Evolutionary conservation across 2,797 vertebrate genomes (phyloP).

Genomic region (Ficedula albicollis): DNA sequence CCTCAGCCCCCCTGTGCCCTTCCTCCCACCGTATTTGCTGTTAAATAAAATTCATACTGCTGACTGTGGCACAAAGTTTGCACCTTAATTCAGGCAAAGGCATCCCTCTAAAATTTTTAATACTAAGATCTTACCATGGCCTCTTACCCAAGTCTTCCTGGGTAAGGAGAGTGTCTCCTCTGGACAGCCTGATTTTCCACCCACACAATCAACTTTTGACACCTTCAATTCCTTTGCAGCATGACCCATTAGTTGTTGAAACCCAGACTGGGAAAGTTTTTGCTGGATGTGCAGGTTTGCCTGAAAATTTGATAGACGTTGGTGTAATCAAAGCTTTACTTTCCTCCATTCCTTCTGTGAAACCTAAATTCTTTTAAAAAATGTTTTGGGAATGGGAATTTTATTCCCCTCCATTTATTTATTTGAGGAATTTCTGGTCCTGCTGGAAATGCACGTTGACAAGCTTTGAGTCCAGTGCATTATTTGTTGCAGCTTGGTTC

Average conservation of each 20-base stretch:
- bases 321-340: neutral
- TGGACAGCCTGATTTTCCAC: neutral
- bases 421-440: neutral
- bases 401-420: accelerated
- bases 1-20: no score
- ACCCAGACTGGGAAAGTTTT: neutral
- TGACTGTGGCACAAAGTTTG: neutral
- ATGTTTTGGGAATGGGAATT: neutral
- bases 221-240: neutral
- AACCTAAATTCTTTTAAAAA: neutral
- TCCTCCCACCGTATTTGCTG: neutral
- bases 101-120: neutral
- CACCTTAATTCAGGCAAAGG: neutral
- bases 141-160: neutral
- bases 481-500: neutral
- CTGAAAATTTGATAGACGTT: neutral
- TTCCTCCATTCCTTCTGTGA: neutral
- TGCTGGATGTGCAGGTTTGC: neutral
- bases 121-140: neutral
- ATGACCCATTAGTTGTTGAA: neutral
- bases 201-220: neutral
- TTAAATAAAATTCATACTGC: neutral
- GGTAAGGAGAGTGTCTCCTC: neutral
- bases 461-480: neutral
- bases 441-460: neutral